Evolutionary conservation across 2,888 invertebrate species (phyloP), one percentile per base, ranked within the genome.

Genomic region (Elmis aenea): DNA sequence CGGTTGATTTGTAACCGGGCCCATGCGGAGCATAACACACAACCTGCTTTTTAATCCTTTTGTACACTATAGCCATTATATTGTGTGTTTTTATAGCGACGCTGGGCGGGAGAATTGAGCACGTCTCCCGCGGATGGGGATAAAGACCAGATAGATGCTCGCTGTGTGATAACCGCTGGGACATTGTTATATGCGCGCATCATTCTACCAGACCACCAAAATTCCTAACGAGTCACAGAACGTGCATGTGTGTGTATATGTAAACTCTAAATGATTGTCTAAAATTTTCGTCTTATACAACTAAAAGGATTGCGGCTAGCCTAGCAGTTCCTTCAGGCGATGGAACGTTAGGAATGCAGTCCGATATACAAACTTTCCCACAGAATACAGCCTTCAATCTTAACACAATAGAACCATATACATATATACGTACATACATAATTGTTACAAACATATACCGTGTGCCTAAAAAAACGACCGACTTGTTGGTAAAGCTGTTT

Each of bases 1-100:
- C 30, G 48, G 42, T 50, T 51, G 52, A 54, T 54, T 53, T 53
- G 53, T 55, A 48, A 48, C 51, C 45, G 45, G 42, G 43, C 48
- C 45, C 45, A 46, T 45, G 38, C 51, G 42, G 37, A 21, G 35
- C 38, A 42, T 32, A 42, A 46, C 41, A 46, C 38, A 41, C 38
- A 34, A 26, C 29, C 30, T 27, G 42, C 46, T 48, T 46, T 52
- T 54, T 55, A 47, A 47, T 46, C 45, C 42, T 45, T 49, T 49
- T 48, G 34, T 48, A 18, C 37, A 15, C 5, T 13, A 26, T 26
- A 15, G 23, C 37, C 25, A 31, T 32, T 32, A 37, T 37, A 27
- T 32, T 27, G 27, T 26, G 18, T 18, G 32, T 37, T 37, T 37
- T 37, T 37, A 37, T 37, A 27, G 37, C 31, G 5, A 25, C 24